Base-by-base conservation (phyloP, 2,888 invertebrate species). In the Drosophila acutilabella region DNA sequence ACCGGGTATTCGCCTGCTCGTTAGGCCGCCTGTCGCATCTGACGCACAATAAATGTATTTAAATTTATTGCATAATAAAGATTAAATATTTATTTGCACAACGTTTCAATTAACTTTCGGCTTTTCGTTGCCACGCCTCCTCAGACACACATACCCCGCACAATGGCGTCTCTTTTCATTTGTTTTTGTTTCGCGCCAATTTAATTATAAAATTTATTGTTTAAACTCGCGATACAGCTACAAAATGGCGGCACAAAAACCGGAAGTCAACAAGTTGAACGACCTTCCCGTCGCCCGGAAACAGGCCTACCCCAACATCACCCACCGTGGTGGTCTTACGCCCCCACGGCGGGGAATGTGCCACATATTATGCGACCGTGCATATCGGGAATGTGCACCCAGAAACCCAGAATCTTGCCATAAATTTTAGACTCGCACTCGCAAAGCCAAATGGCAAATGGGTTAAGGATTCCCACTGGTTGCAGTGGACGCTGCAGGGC, bases 11-110 rank as follows among this genome's bases (percentile, higher is more conserved):
- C n/a, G 44, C 11, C 48, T n/a, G 26, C 58, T 50, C 40, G 45
- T 42, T 40, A 41, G 56, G n/a, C 11, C 51, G n/a, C n/a, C 54
- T 62, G 80, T 58, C 60, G 58, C 57, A 50, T 69, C 48, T 50
- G 68, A 54, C 47, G 83, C 41, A 61, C 53, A 80, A 87, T 86
- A 89, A 85, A 89, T 87, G 89, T 89, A 89, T 89, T 89, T 89
- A 86, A 86, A 86, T 86, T 86, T 89, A 86, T 86, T 81, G 88
- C 88, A 88, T 86, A 86, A 89, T 89, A 86, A 89, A 89, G 85
- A 86, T 86, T 86, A 86, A 86, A 86, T 89, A 86, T 86, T 89
- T 86, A 89, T 86, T 89, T 86, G 81, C 85, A 86, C 89, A 86
- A 86, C 89, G 85, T 89, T 86, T 86, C 89, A 86, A 86, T 86